Percentiles rank a stretch among this genome's conserved stretches.
Evolutionary conservation across 2,888 invertebrate genomes (phyloP).

Genomic region (Nyleta sp.): DNA sequence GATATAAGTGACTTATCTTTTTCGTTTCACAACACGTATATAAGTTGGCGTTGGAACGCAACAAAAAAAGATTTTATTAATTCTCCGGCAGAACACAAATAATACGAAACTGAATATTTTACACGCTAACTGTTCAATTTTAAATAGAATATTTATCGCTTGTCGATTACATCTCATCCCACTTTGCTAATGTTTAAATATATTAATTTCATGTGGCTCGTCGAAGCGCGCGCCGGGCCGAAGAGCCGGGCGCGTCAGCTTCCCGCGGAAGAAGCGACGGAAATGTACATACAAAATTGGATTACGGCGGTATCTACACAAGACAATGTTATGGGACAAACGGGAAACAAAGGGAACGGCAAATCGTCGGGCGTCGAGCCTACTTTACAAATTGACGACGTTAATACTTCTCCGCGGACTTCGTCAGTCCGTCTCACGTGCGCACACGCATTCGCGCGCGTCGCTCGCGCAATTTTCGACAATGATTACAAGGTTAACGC

Average conservation of each 20-base stretch:
- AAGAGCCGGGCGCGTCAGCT: too few species aligned
- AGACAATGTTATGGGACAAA: conserved; percentile 73
- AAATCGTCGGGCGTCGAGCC: conserved; percentile 67
- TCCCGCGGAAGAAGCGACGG: conserved; percentile 57
- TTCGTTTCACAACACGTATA: too few species aligned
- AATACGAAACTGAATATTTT: conserved; percentile 80
- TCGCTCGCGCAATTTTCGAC: conserved; percentile 56
- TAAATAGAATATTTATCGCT: conserved; percentile 75
- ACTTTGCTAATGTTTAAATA: conserved; percentile 74
- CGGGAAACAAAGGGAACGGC: conserved; percentile 44
- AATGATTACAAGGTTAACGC: conserved; percentile 36
- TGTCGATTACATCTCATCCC: conserved; percentile 74
- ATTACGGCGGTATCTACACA: conserved; percentile 75
- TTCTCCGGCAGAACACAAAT: conserved; percentile 79
- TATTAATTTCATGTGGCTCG: conserved; percentile 78
- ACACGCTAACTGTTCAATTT: conserved; percentile 77
- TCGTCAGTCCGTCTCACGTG: conserved; percentile 51
- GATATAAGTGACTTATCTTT: too few species aligned
- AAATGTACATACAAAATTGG: conserved; percentile 59
- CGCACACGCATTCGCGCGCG: conserved; percentile 18
- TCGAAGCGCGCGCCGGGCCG: conserved; percentile 69
- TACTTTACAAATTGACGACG: conserved; percentile 79
- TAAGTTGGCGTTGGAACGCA: too few species aligned
- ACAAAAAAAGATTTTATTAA: too few species aligned
- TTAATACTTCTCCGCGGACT: conserved; percentile 79